Percentiles rank a stretch among this genome's conserved stretches.
These are phyloP conservation scores for Sinopyrophorus schimmeli DNA, from an alignment of 2,888 invertebrate species.

Conservation along the genomic window DNA sequence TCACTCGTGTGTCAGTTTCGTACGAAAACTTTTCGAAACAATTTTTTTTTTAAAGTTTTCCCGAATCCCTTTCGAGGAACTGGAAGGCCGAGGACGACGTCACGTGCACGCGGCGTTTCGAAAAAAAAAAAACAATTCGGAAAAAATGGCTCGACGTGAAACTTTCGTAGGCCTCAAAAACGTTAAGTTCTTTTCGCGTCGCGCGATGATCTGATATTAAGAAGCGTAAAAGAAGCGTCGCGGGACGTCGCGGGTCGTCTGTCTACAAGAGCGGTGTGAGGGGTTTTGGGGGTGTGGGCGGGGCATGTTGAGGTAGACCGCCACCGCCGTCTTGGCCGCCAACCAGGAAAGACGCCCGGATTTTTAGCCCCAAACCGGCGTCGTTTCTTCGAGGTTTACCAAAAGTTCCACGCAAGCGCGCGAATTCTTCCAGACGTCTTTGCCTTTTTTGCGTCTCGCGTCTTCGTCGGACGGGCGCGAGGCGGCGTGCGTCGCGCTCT, in stretches of 20 bases:
- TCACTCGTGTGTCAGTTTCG: background rate
- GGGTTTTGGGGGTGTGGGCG: constrained; percentile 51
- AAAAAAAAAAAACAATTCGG: no score
- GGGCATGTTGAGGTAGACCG: constrained; percentile 59
- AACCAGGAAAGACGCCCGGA: constrained; percentile 59
- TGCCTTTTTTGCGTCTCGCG: constrained; percentile 46
- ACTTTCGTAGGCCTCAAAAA: constrained; percentile 19
- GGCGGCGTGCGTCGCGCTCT: constrained; percentile 24
- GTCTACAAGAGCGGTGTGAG: constrained; percentile 41
- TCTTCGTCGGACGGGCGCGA: constrained; percentile 34
- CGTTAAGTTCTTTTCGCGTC: constrained; percentile 53
- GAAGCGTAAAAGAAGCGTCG: constrained; percentile 53
- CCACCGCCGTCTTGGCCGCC: constrained; percentile 57
- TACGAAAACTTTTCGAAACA: background rate
- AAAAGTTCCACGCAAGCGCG: constrained; percentile 52
- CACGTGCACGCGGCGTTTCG: no score
- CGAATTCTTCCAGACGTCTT: constrained; percentile 51
- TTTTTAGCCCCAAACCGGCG: constrained; percentile 59
- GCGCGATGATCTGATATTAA: constrained; percentile 56
- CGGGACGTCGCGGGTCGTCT: constrained; percentile 39
- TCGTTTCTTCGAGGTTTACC: constrained; percentile 60
- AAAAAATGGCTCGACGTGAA: constrained; percentile 4
- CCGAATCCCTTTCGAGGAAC: background rate
- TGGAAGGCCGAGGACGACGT: background rate
- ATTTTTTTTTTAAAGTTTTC: no score